phyloP scores from a whole-genome alignment of 2,113 vertebrate genomes.

The Scolopax mira region DNA sequence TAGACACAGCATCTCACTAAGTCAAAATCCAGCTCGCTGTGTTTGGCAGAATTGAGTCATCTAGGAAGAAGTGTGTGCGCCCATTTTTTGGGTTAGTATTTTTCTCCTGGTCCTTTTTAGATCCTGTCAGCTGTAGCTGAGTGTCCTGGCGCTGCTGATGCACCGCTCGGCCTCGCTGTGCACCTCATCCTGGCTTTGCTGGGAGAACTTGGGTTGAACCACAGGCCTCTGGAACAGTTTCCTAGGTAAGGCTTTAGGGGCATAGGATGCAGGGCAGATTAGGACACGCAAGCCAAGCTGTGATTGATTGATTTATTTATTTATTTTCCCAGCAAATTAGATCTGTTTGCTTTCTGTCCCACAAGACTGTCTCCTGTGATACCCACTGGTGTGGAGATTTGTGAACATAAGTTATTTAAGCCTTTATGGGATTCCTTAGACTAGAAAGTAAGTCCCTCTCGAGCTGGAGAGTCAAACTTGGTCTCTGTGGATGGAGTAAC shows the following conservation, averaged over 20 bases:
- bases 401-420: background rate
- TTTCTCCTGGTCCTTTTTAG: background rate
- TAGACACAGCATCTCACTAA: background rate
- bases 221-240: background rate
- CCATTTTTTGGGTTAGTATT: background rate
- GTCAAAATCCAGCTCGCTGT: background rate
- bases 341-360: background rate
- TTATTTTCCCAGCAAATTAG: background rate
- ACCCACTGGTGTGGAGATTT: background rate
- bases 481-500: background rate
- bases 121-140: background rate
- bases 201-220: rapidly evolving
- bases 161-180: background rate
- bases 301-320: background rate
- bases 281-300: background rate
- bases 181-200: background rate
- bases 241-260: background rate
- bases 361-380: background rate
- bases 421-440: background rate
- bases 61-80: background rate
- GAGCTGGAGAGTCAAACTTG: background rate
- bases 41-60: background rate
- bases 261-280: background rate
- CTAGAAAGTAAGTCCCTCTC: background rate
- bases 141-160: background rate